A percentile compares a stretch with the other conserved stretches of the same genome.
These are phyloP conservation scores for Drosophila suboccidentalis DNA, from an alignment of 2,888 invertebrate genomes.

Conservation along the genomic window DNA sequence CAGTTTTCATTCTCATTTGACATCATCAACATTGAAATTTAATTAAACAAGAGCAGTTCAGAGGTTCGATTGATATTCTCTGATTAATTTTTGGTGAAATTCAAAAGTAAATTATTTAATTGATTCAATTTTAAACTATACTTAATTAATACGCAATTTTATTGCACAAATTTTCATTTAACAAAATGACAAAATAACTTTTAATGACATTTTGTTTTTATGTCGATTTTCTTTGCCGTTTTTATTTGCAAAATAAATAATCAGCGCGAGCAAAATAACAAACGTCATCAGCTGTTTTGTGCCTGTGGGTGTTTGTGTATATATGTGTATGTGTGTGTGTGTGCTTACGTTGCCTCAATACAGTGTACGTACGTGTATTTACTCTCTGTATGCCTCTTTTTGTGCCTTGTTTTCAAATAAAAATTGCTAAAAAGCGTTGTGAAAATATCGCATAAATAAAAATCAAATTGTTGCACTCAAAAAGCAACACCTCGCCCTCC, in stretches of 20 bases:
- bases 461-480: conserved; percentile 47
- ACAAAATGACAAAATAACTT: conserved; percentile 40
- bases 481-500: conserved; percentile 8
- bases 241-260: conserved; percentile 49
- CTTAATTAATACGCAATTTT: conserved; percentile 54
- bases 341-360: conserved; percentile 37
- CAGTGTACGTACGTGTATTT: background rate
- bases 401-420: conserved; percentile 26
- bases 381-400: conserved; percentile 7
- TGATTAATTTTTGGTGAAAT: conserved; percentile 40
- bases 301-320: conserved; percentile 29
- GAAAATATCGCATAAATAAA: conserved; percentile 15
- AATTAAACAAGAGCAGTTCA: conserved; percentile 69
- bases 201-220: conserved; percentile 27
- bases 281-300: conserved; percentile 75
- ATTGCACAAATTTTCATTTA: conserved; percentile 61
- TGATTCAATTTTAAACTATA: conserved; percentile 40
- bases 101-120: conserved; percentile 59
- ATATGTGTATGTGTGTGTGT: conserved; percentile 35
- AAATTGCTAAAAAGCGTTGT: conserved; percentile 9
- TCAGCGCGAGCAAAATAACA: conserved; percentile 72
- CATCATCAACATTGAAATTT: conserved; percentile 81
- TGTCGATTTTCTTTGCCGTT: conserved; percentile 39
- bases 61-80: conserved; percentile 49
- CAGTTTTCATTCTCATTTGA: conserved; percentile 82